Evolutionary conservation across 1,140 invertebrate species (phyloP).

Genomic region (Eumaeus atala): DNA sequence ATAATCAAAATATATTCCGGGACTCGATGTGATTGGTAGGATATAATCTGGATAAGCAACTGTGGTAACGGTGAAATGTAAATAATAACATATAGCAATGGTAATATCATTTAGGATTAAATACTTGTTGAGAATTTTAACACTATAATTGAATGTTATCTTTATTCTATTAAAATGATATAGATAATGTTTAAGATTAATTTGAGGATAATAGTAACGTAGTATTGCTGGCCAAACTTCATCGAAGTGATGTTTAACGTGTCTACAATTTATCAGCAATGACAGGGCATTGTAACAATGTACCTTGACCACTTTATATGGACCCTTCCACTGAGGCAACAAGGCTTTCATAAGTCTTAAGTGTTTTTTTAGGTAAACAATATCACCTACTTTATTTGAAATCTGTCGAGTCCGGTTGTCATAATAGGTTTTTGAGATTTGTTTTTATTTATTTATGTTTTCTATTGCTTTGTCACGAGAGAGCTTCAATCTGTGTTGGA

Average conservation of each 20-base stretch:
- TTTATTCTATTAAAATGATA: too few species aligned
- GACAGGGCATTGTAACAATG: not conserved
- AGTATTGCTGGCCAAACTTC: not conserved
- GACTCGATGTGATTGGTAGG: constrained; percentile 6
- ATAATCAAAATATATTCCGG: constrained; percentile 8
- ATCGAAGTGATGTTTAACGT: constrained; percentile 2
- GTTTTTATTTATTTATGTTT: not conserved
- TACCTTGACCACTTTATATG: not conserved
- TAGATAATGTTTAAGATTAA: too few species aligned
- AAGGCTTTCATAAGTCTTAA: constrained; percentile 1
- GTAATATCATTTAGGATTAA: not conserved
- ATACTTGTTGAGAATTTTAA: not conserved
- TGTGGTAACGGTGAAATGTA: constrained; percentile 1
- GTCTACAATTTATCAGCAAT: not conserved
- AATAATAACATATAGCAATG: not conserved
- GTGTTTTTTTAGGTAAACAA: constrained; percentile 3
- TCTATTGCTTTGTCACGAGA: not conserved
- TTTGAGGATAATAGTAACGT: not conserved
- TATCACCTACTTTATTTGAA: not conserved
- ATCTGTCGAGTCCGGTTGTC: not conserved
- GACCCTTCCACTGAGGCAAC: constrained; percentile 2
- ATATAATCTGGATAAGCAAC: constrained; percentile 4
- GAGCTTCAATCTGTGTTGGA: constrained; percentile 1
- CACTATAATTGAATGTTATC: too few species aligned
- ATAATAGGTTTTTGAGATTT: not conserved